Evolutionary conservation across 2,113 vertebrate genomes (phyloP).

Genomic region (Caracal caracal): DNA sequence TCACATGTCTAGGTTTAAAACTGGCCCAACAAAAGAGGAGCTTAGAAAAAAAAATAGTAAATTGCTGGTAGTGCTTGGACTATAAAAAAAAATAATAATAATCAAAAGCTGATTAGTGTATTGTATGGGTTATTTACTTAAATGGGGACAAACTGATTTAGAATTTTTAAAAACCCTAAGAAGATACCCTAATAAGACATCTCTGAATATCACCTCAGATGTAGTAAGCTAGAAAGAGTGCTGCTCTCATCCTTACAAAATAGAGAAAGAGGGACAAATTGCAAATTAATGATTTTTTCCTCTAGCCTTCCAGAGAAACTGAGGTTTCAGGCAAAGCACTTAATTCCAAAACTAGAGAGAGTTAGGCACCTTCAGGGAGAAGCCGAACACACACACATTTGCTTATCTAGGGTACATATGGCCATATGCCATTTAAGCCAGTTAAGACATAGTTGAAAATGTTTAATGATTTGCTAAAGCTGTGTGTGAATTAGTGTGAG

Average conservation of each 20-base stretch:
- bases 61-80: background rate
- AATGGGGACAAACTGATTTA: background rate
- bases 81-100: background rate
- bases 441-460: background rate
- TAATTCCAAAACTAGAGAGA: background rate
- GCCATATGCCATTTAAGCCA: background rate
- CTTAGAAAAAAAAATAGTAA: background rate
- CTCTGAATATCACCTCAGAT: background rate
- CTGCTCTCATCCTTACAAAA: background rate
- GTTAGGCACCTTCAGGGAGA: background rate
- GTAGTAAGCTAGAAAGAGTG: background rate
- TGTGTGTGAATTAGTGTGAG: background rate
- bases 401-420: background rate
- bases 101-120: background rate
- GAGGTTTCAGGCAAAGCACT: background rate
- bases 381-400: background rate
- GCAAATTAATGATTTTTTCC: background rate
- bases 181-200: background rate
- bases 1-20: background rate
- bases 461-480: background rate
- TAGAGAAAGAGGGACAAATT: background rate
- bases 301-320: background rate
- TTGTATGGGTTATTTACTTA: background rate
- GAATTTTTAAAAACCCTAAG: background rate
- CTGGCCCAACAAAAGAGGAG: accelerated